Base-by-base conservation (phyloP, 2,888 invertebrate species). In the Stenodera caucasica region DNA sequence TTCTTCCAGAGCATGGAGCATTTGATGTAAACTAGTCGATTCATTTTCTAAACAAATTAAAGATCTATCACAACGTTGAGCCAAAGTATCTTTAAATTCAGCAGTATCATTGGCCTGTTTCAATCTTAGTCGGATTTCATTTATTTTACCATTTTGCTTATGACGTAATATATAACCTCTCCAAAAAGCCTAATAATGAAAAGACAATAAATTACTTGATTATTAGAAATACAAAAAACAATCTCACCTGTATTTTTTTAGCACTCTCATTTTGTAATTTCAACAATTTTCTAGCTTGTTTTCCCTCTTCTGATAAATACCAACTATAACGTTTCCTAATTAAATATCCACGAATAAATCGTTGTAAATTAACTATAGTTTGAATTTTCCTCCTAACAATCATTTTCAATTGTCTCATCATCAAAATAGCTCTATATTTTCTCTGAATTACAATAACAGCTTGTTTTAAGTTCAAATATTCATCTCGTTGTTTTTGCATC, bases 191-290 rank as follows among this genome's bases (percentile, higher is more conserved):
- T 75, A 55, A 55, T 70, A 68, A 53, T 37, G 59, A 18, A 52
- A 57, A 50, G 33, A 51, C 33, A 18, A 55, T 35, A 5, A 35
- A 12, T 53, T 35, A 53, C 12, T 7, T 9, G 32, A 53, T 14
- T 35, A 53, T 4, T 18, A 33, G 2, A 26, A 12, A 6, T 7
- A 3, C 21, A 49, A 49, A n/a, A 57, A 49, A 50, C 26, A 26
- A 30, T 53, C 60, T 72, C 73, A 85, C 84, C 83, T 90, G 90
- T 70, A 90, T 90, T 71, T 83, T 83, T 2, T 81, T 81, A 11
- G 87, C 88, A 4, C 90, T 88, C 64, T 80, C 81, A 58, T 53
- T 67, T 63, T 70, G 65, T 80, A 77, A 30, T 73, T 78, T 55
- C 75, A 78, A 57, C 79, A 73, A 51, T 82, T 75, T 68, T 82